These are phyloP conservation scores for Corythaeola cristata DNA, from an alignment of 2,113 vertebrate species.

Conservation along the genomic window DNA sequence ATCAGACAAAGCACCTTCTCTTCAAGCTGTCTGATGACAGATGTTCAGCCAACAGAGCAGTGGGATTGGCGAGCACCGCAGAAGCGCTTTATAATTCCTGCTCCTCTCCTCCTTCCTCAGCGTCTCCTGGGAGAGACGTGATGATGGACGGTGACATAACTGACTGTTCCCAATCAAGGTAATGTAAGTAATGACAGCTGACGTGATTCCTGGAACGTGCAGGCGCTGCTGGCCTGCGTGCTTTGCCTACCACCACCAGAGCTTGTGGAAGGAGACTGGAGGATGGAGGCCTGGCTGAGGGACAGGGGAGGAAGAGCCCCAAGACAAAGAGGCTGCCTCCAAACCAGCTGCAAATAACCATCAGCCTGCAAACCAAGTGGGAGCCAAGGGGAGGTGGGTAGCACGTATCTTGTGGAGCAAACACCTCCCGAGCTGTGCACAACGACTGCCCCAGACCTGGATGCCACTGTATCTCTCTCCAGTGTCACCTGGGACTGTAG, in stretches of 20 bases:
- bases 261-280: not conserved
- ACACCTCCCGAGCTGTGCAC: not conserved
- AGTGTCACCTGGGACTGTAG: not conserved
- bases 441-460: not conserved
- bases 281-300: not conserved
- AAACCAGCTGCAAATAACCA: not conserved
- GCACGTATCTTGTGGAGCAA: not conserved
- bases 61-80: conserved; percentile 56
- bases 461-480: not conserved
- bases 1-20: conserved; percentile 59
- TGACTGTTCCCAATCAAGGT: conserved; percentile 71
- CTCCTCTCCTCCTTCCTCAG: conserved; percentile 57
- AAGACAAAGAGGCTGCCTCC: not conserved
- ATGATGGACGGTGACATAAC: conserved; percentile 71
- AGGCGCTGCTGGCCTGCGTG: not conserved
- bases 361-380: not conserved
- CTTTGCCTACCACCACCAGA: not conserved
- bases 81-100: conserved; percentile 64
- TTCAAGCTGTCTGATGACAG: conserved; percentile 61
- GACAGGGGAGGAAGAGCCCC: not conserved
- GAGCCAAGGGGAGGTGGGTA: not conserved
- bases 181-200: conserved; percentile 73
- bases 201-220: conserved; percentile 66
- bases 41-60: conserved; percentile 20
- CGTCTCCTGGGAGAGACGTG: conserved; percentile 7